Base-by-base conservation (phyloP, 2,113 vertebrate genomes). In the Arothron firmamentum region DNA sequence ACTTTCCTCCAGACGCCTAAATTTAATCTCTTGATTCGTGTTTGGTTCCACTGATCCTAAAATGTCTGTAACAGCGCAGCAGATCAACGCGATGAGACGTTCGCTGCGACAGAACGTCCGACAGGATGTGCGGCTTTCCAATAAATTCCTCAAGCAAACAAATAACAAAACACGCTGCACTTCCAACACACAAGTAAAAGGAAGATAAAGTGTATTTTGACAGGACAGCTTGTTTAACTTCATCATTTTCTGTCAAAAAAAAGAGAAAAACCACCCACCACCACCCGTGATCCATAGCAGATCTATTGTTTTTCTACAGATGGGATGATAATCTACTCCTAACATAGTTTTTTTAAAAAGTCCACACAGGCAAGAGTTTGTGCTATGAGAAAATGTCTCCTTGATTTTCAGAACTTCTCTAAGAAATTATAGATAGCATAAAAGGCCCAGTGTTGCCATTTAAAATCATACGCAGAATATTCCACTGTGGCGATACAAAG, bases 151-250 rank as follows among this genome's bases (percentile, higher is more conserved):
- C 59, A 8, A 53, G 67, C 79, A 75, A 76, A 78, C 70, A 78
- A 87, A 78, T 78, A 75, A 72, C 77, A 82, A 83, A 73, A 81
- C 80, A 77, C 75, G 74, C 75, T 54, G 63, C 56, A 61, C 74
- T 66, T 51, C 21, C 38, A 60, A 42, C 61, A 61, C 65, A 72
- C 77, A 74, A 77, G 59, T 70, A 45, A 58, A 81, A 48, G 62
- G 72, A 60, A 67, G 69, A 74, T 60, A 53, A 79, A 70, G 34
- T 62, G 52, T 70, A 62, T 80, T 79, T 78, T 84, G 76, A 78
- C 81, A 82, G 70, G 71, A 79, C 76, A 86, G 78, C 78, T 81
- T 84, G 80, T 72, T 86, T 64, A 73, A 70, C 67, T 67, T 82
- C 50, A 16, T 83, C 67, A 65, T 73, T 74, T 75, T 73, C 53